These are phyloP conservation scores for Lasioglossum malachurum DNA, from an alignment of 2,888 invertebrate genomes.

Conservation along the genomic window DNA sequence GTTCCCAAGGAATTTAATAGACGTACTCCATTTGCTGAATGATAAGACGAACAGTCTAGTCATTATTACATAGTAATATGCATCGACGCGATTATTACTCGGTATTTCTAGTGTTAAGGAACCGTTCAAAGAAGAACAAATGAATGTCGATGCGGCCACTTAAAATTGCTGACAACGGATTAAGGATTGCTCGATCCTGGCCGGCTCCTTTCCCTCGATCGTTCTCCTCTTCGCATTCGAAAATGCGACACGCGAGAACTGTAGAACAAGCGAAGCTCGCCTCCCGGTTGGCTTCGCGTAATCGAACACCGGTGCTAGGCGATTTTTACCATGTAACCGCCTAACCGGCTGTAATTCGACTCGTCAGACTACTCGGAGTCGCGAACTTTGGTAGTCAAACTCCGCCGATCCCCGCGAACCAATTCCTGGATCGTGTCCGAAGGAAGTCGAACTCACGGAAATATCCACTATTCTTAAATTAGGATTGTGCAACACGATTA, in stretches of 20 bases:
- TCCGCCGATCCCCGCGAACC: background rate
- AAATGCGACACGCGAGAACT: background rate
- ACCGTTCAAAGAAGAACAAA: too few relatives aligned
- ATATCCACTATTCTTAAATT: background rate
- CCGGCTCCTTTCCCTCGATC: background rate
- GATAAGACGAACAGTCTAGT: too few relatives aligned
- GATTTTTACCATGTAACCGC: conserved; percentile 31
- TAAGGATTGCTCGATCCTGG: background rate
- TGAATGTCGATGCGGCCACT: background rate
- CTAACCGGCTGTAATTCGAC: conserved; percentile 42
- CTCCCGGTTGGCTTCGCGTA: conserved; percentile 11
- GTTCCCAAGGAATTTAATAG: background rate
- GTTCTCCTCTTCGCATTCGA: background rate
- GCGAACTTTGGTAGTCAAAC: conserved; percentile 14
- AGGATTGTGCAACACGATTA: background rate
- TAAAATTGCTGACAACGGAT: background rate
- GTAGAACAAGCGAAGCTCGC: background rate
- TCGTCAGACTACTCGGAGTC: conserved; percentile 30
- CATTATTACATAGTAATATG: too few relatives aligned
- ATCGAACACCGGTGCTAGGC: conserved; percentile 32
- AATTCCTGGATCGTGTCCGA: conserved; percentile 6
- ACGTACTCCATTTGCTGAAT: background rate
- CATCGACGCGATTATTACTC: too few relatives aligned
- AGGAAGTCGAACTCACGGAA: background rate
- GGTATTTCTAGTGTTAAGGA: too few relatives aligned